Base-by-base conservation (phyloP, 2,113 vertebrate species). In the Megaleporinus macrocephalus region DNA sequence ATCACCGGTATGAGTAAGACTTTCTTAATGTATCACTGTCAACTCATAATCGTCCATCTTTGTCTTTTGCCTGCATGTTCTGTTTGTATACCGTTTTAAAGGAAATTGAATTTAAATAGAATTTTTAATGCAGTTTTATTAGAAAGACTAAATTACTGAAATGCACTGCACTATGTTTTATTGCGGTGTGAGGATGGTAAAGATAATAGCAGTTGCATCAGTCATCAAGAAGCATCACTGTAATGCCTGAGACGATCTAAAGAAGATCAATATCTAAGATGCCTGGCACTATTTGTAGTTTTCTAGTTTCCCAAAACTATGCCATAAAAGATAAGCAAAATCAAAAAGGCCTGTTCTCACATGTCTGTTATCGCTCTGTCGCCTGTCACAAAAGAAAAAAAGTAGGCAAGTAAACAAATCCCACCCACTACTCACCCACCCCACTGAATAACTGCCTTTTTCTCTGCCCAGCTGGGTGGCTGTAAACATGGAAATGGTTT, bases 401-500 rank as follows among this genome's bases (percentile, higher is more conserved):
- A 62, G 36, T 41, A 47, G 41, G n/a, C 13, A 70, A 57, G 24
- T 6, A 57, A 69, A 44, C 12, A 57, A 57, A 57, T n/a, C 41
- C 41, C 41, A 36, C 36, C 36, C 36, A 36, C 36, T 36, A 7
- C 36, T 36, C n/a, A 7, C 36, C 36, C 3, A 20, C n/a, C 10
- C 12, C 27, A 3, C 59, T 22, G 27, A 53, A 30, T 18, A 51
- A 53, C 66, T 44, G 15, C 11, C 66, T 79, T 79, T 49, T 47
- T 61, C 18, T 27, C 11, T 22, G 20, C 22, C 12, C 47, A 55
- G 29, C 47, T 73, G 41, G 41, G 61, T 55, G 68, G 16, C 65
- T 59, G 49, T 44, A 75, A 73, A 29, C 44, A 66, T 14, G 26
- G 44, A 44, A 68, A 72, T 65, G 20, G 3, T 78, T 83, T 81